Evolutionary conservation across 2,888 invertebrate species (phyloP).

Genomic region (Neoaliturus tenellus): DNA sequence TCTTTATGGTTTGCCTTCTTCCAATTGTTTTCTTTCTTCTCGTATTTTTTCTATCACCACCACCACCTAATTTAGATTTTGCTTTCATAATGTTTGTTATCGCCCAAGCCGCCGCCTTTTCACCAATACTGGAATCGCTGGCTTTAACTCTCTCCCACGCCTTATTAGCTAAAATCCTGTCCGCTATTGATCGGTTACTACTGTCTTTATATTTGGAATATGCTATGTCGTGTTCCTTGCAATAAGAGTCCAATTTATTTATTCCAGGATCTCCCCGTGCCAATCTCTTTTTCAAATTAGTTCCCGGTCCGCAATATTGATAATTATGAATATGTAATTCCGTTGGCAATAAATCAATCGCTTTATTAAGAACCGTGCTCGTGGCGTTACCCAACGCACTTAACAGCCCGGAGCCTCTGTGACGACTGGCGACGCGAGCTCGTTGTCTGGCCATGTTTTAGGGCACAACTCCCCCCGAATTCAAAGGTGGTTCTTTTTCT

Average conservation of each 20-base stretch:
- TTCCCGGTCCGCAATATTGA: constrained; percentile 8
- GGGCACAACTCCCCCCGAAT: background rate
- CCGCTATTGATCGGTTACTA: background rate
- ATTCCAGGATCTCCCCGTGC: constrained; percentile 1
- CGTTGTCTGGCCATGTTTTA: background rate
- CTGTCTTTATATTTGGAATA: background rate
- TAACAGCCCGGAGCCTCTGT: background rate
- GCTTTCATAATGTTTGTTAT: background rate
- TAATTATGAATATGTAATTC: constrained; percentile 54
- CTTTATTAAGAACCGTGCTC: background rate
- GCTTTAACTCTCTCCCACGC: constrained; percentile 34
- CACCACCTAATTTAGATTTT: constrained; percentile 1
- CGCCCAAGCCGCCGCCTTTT: constrained; percentile 11
- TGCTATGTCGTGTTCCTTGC: constrained; percentile 22
- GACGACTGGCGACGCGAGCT: background rate
- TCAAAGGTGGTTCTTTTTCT: background rate
- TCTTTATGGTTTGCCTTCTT: no score
- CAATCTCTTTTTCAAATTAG: constrained; percentile 12
- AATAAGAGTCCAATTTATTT: background rate
- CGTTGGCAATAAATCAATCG: constrained; percentile 27
- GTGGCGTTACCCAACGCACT: background rate
- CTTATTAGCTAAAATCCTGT: background rate
- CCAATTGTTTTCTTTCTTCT: no score
- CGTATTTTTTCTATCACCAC: background rate
- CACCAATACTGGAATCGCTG: background rate